A percentile compares a stretch with the other conserved stretches of the same genome.
These are phyloP conservation scores for Heteromyza rotundicornis DNA, from an alignment of 2,888 invertebrate genomes.

Conservation along the genomic window DNA sequence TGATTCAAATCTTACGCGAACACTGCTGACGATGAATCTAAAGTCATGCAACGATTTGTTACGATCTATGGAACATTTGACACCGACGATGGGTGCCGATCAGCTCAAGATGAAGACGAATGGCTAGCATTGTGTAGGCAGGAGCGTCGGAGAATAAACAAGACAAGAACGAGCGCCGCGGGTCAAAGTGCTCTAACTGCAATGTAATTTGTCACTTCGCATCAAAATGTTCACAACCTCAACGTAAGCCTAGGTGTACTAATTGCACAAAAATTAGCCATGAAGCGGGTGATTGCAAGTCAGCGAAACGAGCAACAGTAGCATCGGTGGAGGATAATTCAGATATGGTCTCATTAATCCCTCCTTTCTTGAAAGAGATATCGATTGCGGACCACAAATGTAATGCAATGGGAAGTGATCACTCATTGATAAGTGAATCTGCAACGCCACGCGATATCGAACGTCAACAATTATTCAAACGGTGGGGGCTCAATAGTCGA, in stretches of 20 bases:
- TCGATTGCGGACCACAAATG: conserved; percentile 1
- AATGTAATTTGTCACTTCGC: neutral
- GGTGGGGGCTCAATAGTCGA: conserved; percentile 24
- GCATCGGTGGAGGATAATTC: neutral
- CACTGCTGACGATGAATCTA: no score
- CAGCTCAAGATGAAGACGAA: no score
- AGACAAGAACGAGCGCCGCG: neutral
- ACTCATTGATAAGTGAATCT: conserved; percentile 17
- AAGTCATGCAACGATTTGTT: no score
- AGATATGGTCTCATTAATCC: neutral
- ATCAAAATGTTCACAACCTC: neutral
- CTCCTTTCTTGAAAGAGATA: conserved; percentile 13
- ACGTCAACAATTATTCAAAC: conserved; percentile 13
- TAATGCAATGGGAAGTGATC: conserved; percentile 22
- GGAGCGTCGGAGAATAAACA: neutral
- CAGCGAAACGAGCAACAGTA: neutral
- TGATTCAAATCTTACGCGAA: no score
- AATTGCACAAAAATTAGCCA: neutral
- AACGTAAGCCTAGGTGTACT: neutral
- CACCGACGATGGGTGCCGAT: no score
- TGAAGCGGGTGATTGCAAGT: neutral
- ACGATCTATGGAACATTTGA: no score
- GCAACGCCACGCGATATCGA: neutral
- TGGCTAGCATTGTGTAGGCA: neutral
- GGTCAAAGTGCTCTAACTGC: conserved; percentile 10